Base-by-base conservation (phyloP, 2,113 vertebrate species). In the Thymallus thymallus region DNA sequence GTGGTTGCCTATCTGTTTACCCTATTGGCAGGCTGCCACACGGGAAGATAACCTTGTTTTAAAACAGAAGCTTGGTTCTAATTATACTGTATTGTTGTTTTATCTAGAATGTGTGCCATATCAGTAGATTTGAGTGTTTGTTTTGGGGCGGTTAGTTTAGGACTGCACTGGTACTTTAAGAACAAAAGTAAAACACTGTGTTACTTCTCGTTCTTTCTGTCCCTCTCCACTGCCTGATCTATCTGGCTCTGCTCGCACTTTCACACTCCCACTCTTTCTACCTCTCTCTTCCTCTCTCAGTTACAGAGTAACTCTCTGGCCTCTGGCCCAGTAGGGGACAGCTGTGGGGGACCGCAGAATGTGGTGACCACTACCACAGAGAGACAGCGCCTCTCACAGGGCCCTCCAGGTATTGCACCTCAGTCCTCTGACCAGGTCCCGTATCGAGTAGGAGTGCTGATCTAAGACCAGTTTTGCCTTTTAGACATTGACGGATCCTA, bases 291-390 rank as follows among this genome's bases (percentile, higher is more conserved):
- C 41, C 26, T 82, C 58, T 56, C 45, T 77, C 78, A 82, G 82
- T 86, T 79, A 79, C 83, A 89, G 89, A 88, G 74, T 46, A 87
- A 78, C 69, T 81, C 90, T 74, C 73, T 90, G 83, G 81, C 77
- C 58, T 76, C 84, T 62, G 85, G 90, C 79, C 87, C 88, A 76
- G 85, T 73, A 55, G 85, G 81, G 67, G 87, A 90, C 74, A 87
- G 78, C 71, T 77, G 56, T 75, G 80, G 51, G 23, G 82, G 6
- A 56, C 80, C 78, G 76, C 80, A 83, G 30, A 86, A 78, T 16
- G 73, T 82, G 41, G 78, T 82, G 2, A 3, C 75, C 22, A 7
- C 35, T 41, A 9, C 35, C 35, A 41, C 35, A 41, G 85, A 88
- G 16, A 82, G 74, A 23, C 82, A 73, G 66, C 74, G n/a, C 65